phyloP scores from a whole-genome alignment of 1,140 invertebrate species.

The Dinothrombium tinctorium region DNA sequence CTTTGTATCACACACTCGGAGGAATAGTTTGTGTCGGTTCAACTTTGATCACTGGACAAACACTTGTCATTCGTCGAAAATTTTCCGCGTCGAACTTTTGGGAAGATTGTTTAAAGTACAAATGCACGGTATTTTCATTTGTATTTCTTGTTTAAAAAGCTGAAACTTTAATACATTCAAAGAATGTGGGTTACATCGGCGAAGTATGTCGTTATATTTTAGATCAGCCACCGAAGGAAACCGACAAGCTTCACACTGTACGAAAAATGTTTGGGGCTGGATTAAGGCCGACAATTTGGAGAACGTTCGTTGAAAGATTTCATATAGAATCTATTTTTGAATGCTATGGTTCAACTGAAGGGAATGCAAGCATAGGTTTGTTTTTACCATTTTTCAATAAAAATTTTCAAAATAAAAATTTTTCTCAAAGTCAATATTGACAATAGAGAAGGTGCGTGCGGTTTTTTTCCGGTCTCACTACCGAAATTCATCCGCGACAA shows the following conservation, averaged over 20 bases:
- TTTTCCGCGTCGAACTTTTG: conserved; percentile 36
- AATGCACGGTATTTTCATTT: conserved; percentile 34
- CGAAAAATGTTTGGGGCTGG: conserved; percentile 85
- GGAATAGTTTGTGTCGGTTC: conserved; percentile 25
- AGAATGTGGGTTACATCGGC: conserved; percentile 83
- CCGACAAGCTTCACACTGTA: conserved; percentile 57
- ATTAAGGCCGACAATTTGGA: conserved; percentile 81
- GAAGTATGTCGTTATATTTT: conserved; percentile 94
- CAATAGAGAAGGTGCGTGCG: conserved; percentile 73
- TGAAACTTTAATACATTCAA: too few relatives aligned
- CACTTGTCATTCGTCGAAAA: conserved; percentile 28
- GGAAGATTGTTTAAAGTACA: conserved; percentile 41
- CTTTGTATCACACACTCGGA: conserved; percentile 41
- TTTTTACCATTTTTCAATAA: too few relatives aligned
- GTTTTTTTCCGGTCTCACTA: conserved; percentile 68
- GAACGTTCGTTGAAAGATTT: conserved; percentile 54
- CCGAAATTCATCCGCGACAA: conserved; percentile 22
- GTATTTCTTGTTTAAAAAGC: background rate
- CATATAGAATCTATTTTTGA: conserved; percentile 24
- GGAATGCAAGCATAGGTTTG: conserved; percentile 30
- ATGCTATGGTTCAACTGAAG: conserved; percentile 29
- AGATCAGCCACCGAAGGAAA: conserved; percentile 44
- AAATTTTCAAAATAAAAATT: conserved; percentile 15
- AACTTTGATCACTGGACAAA: conserved; percentile 24
- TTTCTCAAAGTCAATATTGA: conserved; percentile 48